Percentiles rank a stretch among this genome's conserved stretches.
These are phyloP conservation scores for Tupaia chinensis DNA, from an alignment of 2,113 vertebrate species.

Conservation along the genomic window DNA sequence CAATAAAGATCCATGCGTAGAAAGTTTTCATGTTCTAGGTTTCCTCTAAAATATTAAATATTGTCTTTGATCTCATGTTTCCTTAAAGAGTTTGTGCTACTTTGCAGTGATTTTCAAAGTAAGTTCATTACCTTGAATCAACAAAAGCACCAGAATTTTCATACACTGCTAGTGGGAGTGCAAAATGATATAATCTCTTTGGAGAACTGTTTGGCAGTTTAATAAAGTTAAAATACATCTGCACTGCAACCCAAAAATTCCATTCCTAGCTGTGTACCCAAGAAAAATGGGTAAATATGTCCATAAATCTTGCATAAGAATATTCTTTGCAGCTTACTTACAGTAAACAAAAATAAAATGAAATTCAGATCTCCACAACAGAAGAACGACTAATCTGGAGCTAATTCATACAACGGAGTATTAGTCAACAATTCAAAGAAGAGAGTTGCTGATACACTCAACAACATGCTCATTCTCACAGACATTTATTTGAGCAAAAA, in stretches of 20 bases:
- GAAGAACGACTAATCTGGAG: neutral
- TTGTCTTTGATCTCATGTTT: conserved; percentile 1
- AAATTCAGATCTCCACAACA: neutral
- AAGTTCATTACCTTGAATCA: conserved; percentile 5
- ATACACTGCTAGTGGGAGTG: neutral
- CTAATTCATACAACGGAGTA: neutral
- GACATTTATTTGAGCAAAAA: neutral
- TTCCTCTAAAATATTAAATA: neutral
- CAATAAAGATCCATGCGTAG: neutral
- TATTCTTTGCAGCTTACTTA: neutral
- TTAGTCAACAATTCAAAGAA: neutral
- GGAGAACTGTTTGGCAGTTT: neutral
- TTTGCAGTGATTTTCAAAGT: neutral
- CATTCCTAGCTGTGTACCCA: neutral
- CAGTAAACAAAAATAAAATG: neutral
- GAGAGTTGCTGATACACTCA: neutral
- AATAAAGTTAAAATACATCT: conserved; percentile 24
- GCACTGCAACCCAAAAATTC: neutral
- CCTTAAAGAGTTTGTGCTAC: conserved; percentile 5
- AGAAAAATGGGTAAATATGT: neutral
- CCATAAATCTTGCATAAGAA: neutral
- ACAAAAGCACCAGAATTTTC: neutral
- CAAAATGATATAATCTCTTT: neutral
- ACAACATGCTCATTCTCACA: neutral
- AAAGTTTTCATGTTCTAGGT: neutral